These are phyloP conservation scores for Pogonocherus hispidulus DNA, from an alignment of 2,888 invertebrate genomes.

Conservation along the genomic window DNA sequence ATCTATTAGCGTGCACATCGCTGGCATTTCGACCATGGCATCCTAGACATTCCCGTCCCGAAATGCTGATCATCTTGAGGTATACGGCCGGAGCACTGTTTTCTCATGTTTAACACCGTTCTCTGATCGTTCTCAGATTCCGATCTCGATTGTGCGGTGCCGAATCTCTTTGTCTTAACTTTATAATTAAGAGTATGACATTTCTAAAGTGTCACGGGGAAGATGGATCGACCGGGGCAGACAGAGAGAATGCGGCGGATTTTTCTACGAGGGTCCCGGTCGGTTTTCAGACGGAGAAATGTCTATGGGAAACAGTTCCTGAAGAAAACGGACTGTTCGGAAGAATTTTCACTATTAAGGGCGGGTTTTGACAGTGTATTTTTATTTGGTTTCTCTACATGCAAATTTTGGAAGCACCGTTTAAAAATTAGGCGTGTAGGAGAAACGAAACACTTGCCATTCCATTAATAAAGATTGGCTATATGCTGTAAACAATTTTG, in stretches of 20 bases:
- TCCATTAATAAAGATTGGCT: too few relatives aligned
- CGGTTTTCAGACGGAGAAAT: neutral
- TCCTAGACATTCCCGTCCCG: conserved; percentile 50
- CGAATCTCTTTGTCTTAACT: conserved; percentile 48
- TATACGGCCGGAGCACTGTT: conserved; percentile 49
- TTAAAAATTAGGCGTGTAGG: too few relatives aligned
- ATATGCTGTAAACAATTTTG: too few relatives aligned
- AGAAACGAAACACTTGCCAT: too few relatives aligned
- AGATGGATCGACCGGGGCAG: conserved; percentile 49
- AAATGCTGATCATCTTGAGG: conserved; percentile 48
- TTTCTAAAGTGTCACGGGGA: conserved; percentile 56
- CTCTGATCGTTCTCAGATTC: conserved; percentile 49
- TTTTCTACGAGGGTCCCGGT: too few relatives aligned
- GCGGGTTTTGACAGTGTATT: too few relatives aligned
- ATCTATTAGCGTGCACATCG: conserved; percentile 55
- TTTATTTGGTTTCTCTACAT: too few relatives aligned
- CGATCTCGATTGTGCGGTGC: conserved; percentile 46
- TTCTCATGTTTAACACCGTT: conserved; percentile 56
- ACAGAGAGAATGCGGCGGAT: conserved; percentile 33
- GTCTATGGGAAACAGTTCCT: too few relatives aligned
- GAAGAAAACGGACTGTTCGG: too few relatives aligned
- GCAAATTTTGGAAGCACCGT: too few relatives aligned
- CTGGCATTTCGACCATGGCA: conserved; percentile 53
- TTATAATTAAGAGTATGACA: conserved; percentile 59
- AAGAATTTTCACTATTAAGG: too few relatives aligned